Evolutionary conservation across 2,888 invertebrate species (phyloP), one percentile per base, ranked within the genome.

Genomic region (Steinernema carpocapsae): DNA sequence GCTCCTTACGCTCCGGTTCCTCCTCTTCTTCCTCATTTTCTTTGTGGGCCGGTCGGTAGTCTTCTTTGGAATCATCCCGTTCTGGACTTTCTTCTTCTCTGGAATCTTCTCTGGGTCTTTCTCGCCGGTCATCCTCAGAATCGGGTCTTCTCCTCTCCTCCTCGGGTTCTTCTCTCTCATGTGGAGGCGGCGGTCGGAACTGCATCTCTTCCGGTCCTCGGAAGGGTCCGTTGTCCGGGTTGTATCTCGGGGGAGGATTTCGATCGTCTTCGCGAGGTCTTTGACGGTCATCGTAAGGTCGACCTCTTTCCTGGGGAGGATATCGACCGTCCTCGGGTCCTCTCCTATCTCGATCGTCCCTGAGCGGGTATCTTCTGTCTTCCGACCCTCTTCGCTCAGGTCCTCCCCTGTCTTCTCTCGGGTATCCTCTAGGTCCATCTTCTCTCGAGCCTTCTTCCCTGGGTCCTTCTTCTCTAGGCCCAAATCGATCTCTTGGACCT

Each of bases 151-250:
- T 24, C 24, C 52, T 52, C 12, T 52, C 24, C 52, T 52, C 52
- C 12, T 3, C 22, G 12, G 52, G 24, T 22, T 52, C 52, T 12
- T 52, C 52, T 12, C 22, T 19, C 22, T 24, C 22, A 19, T 52
- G 22, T 17, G 64, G 32, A 64, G 29, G 64, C 29, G 64, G 64
- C 32, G 64, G 64, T 17, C 64, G 64, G 64, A n/a, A 64, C n/a
- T 29, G 32, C 26, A 56, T 56, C 24, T 64, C 64, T 19, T 64
- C 32, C 2, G 64, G 64, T 6, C 64, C 64, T 64, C 37, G 64
- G 64, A 64, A 64, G 7, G 64, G 64, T 3, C 64, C 64, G 64
- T 32, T 64, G 17, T 64, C 64, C 1, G 64, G 64, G 32, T 17
- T 64, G 32, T 64, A 64, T 14, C 64, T 29, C 22, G 64, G 64